Conservation (phyloP, 1,140 invertebrate species). For the Drosophila biarmipes region DNA sequence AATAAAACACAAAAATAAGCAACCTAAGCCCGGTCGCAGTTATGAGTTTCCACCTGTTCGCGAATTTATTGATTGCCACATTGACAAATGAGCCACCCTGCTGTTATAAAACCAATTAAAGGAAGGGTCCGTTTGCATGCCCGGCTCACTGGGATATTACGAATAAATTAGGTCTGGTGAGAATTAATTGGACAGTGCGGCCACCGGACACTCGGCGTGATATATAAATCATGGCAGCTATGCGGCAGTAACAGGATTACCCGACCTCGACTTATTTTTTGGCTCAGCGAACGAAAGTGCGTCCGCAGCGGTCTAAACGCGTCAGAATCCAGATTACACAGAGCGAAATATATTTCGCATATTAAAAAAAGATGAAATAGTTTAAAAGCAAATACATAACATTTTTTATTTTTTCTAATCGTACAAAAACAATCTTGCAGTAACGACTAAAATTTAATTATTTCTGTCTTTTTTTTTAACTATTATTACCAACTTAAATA, state of each 20-base stretch:
- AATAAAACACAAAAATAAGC: slow-evolving; percentile 6
- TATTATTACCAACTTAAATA: no score
- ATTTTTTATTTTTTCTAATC: no score
- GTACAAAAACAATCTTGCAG: no score
- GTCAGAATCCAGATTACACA: slow-evolving; percentile 11
- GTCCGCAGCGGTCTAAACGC: slow-evolving; percentile 19
- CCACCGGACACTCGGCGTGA: slow-evolving; percentile 25
- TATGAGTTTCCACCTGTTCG: slow-evolving; percentile 74
- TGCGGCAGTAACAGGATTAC: slow-evolving; percentile 45
- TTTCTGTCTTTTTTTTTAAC: no score
- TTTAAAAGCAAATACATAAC: neutral
- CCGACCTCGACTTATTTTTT: slow-evolving; percentile 54
- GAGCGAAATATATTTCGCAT: neutral
- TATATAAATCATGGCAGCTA: slow-evolving; percentile 60
- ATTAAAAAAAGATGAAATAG: neutral
- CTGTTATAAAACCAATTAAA: slow-evolving; percentile 80
- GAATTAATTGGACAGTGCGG: slow-evolving; percentile 56
- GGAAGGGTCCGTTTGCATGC: slow-evolving; percentile 44
- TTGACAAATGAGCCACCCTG: slow-evolving; percentile 78
- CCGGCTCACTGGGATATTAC: slow-evolving; percentile 25
- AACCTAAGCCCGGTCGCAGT: slow-evolving; percentile 37
- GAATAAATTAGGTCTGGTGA: slow-evolving; percentile 42
- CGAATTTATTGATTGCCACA: slow-evolving; percentile 78
- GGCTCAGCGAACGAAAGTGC: slow-evolving; percentile 25
- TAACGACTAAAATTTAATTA: no score